Conservation (phyloP, 2,888 invertebrate species). For the Trachelus troglodyta region DNA sequence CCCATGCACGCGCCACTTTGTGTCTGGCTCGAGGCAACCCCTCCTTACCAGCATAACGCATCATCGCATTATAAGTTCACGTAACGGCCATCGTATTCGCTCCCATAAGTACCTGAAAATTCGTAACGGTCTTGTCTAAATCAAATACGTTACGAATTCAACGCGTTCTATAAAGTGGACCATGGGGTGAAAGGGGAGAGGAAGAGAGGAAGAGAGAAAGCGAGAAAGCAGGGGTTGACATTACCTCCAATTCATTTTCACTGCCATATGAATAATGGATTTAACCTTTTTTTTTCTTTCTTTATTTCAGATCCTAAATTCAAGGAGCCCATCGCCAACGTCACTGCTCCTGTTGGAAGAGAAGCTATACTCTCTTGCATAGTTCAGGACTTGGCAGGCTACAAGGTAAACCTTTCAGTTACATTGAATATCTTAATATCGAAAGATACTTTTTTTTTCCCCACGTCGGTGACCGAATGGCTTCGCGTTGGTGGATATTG, state of each 20-base stretch:
- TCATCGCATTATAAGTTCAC: slow-evolving; percentile 18
- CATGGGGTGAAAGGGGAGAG: not conserved
- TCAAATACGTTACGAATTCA: slow-evolving; percentile 9
- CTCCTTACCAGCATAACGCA: slow-evolving; percentile 19
- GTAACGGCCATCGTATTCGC: slow-evolving; percentile 13
- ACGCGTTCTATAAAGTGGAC: not conserved
- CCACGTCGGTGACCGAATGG: no score
- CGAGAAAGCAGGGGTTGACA: no score
- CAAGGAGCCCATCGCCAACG: slow-evolving; percentile 84
- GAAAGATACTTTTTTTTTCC: no score
- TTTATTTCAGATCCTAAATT: slow-evolving; percentile 82
- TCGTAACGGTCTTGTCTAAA: slow-evolving; percentile 16
- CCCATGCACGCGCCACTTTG: not conserved
- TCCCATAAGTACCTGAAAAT: slow-evolving; percentile 11
- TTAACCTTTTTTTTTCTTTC: slow-evolving; percentile 31
- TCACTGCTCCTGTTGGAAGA: slow-evolving; percentile 85
- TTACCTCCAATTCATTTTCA: no score
- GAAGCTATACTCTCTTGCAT: slow-evolving; percentile 85
- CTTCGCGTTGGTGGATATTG: no score
- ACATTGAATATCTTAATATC: no score
- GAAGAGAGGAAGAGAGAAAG: no score
- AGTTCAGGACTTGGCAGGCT: slow-evolving; percentile 84
- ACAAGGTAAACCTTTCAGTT: slow-evolving; percentile 74
- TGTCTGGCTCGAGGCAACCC: slow-evolving; percentile 2
- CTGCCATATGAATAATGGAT: not conserved